Evolutionary conservation across 2,113 vertebrate genomes (phyloP).

Genomic region (Gymnocephalus cernua): DNA sequence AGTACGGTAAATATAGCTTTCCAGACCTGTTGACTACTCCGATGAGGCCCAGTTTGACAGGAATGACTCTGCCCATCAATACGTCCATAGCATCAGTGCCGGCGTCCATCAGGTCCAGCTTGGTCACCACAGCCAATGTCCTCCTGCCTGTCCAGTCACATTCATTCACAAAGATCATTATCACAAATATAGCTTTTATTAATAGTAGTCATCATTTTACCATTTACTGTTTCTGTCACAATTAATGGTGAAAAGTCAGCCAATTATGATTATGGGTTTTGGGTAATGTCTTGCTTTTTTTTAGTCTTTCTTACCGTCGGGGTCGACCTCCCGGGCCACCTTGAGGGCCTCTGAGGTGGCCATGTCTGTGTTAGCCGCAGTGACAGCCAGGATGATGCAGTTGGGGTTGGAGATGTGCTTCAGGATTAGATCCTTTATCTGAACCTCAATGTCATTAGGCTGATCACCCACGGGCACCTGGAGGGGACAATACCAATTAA

Average conservation of each 20-base stretch:
- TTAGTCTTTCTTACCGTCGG: slow-evolving; percentile 87
- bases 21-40: slow-evolving; percentile 96
- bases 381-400: slow-evolving; percentile 97
- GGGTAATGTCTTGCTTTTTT: background rate
- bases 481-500: slow-evolving; percentile 37
- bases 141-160: slow-evolving; percentile 87
- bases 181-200: background rate
- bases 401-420: slow-evolving; percentile 98
- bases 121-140: slow-evolving; percentile 98
- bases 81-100: slow-evolving; percentile 99
- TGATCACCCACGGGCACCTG: slow-evolving; percentile 98
- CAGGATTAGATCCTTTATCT: slow-evolving; percentile 95
- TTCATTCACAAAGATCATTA: background rate
- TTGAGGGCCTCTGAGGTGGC: slow-evolving; percentile 98
- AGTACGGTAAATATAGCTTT: background rate
- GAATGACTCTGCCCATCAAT: slow-evolving; percentile 97
- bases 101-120: slow-evolving; percentile 98
- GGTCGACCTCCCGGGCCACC: slow-evolving; percentile 96
- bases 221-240: background rate
- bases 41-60: slow-evolving; percentile 98
- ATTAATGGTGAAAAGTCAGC: background rate
- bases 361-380: slow-evolving; percentile 99
- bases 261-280: background rate
- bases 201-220: background rate
- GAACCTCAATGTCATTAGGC: slow-evolving; percentile 97